Base-by-base conservation (phyloP, 2,888 invertebrate species). In the Nesidiocoris tenuis region DNA sequence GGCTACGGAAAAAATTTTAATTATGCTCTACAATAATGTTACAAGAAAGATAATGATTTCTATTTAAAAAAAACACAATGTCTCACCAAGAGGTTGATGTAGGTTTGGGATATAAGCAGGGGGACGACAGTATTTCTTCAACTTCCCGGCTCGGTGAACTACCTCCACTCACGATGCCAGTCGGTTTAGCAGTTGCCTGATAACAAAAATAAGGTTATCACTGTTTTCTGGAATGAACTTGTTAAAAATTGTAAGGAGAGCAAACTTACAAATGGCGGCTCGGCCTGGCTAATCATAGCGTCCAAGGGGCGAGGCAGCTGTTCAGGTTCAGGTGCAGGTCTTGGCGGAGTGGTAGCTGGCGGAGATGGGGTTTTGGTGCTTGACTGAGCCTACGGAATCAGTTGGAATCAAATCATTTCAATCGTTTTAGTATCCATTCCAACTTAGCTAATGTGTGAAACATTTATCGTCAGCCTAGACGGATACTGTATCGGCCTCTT, bases 71-170 rank as follows among this genome's bases (percentile, higher is more conserved):
- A 54, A 7, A 54, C 7, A 39, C n/a, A n/a, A 17, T n/a, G 16
- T 39, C 19, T 72, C 61, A 72, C 72, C 61, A 61, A 7, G 39
- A 61, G 21, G 72, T 61, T 12, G 72, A 70, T 18, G 70, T 70
- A 0, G 70, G 70, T 61, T 70, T 70, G 17, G 70, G 24, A 18
- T 59, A 70, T 23, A 70, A 76, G 22, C 76, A 57, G 9, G 77
- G 89, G 61, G 90, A 87, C 2, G 91, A 89, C 83, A 95, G 86
- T 80, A 95, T 95, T 85, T 95, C 91, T 82, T 93, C 90, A 21
- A 95, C 95, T 85, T 96, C 95, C 21, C 94, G 87, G 81, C 94
- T 94, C 2, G 95, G 94, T 83, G 94, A 94, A 77, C 94, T 94
- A 16, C 93, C 93, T n/a, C 91, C 92, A 70, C 93, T 93, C 0